Percentiles rank a stretch among this genome's conserved stretches.
phyloP scores from a whole-genome alignment of 2,797 vertebrate genomes.

The Pampus argenteus region DNA sequence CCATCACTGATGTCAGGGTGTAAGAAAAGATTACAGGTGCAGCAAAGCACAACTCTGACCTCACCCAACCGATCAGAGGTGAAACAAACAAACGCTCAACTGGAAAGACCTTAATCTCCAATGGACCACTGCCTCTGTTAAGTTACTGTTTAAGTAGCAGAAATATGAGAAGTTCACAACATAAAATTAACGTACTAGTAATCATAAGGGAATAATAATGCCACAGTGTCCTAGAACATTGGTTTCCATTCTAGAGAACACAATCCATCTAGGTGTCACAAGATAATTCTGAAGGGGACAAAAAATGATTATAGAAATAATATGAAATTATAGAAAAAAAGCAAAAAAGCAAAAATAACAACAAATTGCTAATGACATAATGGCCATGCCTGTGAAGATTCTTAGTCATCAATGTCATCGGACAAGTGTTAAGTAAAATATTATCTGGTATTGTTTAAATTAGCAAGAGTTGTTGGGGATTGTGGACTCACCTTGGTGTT shows the following conservation, averaged over 20 bases:
- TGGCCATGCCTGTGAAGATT: neutral
- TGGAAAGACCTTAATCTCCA: neutral
- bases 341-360: neutral
- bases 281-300: neutral
- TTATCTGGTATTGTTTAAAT: neutral
- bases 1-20: too few species aligned
- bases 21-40: too few species aligned
- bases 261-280: too few species aligned
- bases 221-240: neutral
- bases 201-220: too few species aligned
- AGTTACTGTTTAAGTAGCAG: too few species aligned
- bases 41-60: neutral
- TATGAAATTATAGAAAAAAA: neutral
- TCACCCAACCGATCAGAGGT: neutral
- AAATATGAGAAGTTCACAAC: neutral
- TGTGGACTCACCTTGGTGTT: constrained; percentile 82
- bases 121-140: too few species aligned
- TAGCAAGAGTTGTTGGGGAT: neutral
- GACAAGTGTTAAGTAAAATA: neutral
- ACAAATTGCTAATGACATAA: neutral
- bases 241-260: neutral
- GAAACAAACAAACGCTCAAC: neutral
- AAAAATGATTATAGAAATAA: neutral
- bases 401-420: neutral
- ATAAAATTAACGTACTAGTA: neutral